Base-by-base conservation (phyloP, 2,797 vertebrate species). In the Cuculus canorus region DNA sequence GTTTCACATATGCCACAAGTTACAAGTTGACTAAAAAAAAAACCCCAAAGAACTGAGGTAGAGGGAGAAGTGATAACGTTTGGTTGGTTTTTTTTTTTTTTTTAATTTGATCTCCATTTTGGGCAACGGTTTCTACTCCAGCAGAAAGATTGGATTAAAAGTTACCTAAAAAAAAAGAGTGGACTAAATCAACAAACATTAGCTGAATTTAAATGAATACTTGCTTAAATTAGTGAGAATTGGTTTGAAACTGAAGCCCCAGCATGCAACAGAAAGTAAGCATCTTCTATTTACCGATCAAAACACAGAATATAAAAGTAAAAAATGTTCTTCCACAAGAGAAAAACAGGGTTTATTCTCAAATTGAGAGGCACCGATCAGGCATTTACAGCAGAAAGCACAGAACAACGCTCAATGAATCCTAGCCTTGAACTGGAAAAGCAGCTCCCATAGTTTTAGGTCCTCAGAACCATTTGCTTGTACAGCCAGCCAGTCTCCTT, bases 81-180 rank as follows among this genome's bases (percentile, higher is more conserved):
- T 47, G 3, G 7, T 13, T 76, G 41, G 4, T 10, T 30, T 30
- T 52, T 7, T 15, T 25, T 3, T 0, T 21, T 4, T 83, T 60
- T 69, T 61, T 4, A 61, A 77, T 11, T n/a, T 41, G 6, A 66
- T 68, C 24, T 71, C 66, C 35, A 35, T 10, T 78, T 93, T 75
- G 79, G 39, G 32, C 8, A 92, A 25, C 35, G 10, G 10, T 28
- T 93, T 78, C 13, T 43, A 75, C 19, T 17, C 39, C 56, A 75
- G 35, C 14, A 50, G 7, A 39, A 56, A 12, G 39, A 88, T 16
- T 54, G 15, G 33, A 82, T 32, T 5, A 66, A 81, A 84, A 43
- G 5, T 21, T 91, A 48, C 47, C 21, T 48, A 23, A 48, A 48
- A 48, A 19, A 47, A 24, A 48, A 48, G 39, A 48, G 45, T 48